Evolutionary conservation across 2,888 invertebrate species (phyloP).

Genomic region (Smittia aterrima): DNA sequence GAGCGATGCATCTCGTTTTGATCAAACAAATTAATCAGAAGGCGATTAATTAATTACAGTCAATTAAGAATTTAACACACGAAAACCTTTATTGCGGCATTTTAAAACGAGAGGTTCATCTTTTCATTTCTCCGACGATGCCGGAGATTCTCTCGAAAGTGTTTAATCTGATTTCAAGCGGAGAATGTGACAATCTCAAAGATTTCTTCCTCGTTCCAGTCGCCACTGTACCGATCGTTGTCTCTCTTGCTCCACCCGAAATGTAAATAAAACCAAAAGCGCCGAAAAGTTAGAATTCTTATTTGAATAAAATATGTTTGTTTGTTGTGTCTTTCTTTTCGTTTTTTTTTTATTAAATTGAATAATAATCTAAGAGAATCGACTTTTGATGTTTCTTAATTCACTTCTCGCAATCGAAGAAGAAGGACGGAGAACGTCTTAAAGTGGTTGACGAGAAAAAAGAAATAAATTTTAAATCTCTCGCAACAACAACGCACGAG

Average conservation of each 20-base stretch:
- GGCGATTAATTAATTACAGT: constrained; percentile 39
- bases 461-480: neutral
- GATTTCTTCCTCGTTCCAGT: neutral
- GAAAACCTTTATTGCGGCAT: neutral
- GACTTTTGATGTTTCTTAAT: constrained; percentile 41
- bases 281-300: constrained; percentile 26
- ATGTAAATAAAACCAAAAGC: constrained; percentile 14
- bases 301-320: constrained; percentile 41
- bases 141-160: constrained; percentile 1
- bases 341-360: constrained; percentile 28
- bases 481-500: too few relatives aligned
- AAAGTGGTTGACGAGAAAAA: constrained; percentile 15
- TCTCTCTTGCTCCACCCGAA: neutral
- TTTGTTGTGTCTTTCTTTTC: constrained; percentile 29
- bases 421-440: neutral
- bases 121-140: neutral
- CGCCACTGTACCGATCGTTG: constrained; percentile 35
- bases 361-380: constrained; percentile 40
- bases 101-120: neutral
- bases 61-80: constrained; percentile 39
- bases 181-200: neutral
- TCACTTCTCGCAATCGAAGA: neutral
- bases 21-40: constrained; percentile 36
- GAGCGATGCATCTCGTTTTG: neutral
- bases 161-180: neutral